Evolutionary conservation across 2,888 invertebrate genomes (phyloP).

Genomic region (Drosophila incognita): DNA sequence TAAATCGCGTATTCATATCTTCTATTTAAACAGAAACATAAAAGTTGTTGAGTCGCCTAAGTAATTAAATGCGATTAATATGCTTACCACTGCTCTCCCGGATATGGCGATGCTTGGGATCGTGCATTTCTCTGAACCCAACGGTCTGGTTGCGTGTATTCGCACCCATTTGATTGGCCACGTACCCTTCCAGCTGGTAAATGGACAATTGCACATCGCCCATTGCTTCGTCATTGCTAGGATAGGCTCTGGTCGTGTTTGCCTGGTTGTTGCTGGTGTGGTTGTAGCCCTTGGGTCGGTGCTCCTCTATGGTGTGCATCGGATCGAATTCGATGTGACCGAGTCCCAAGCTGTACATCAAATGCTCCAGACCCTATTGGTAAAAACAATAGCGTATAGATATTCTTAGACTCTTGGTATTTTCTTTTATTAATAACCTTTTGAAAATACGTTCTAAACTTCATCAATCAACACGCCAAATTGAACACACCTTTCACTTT

Average conservation of each 20-base stretch:
- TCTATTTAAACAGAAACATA: neutral
- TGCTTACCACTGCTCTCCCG: slow-evolving; percentile 83
- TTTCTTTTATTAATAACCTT: neutral
- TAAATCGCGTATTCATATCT: neutral
- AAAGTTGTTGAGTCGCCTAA: neutral
- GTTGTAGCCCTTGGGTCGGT: slow-evolving; percentile 79
- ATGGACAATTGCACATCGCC: slow-evolving; percentile 50
- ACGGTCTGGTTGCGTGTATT: slow-evolving; percentile 33
- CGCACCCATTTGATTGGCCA: slow-evolving; percentile 17
- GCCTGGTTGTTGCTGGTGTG: slow-evolving; percentile 38
- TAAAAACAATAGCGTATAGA: neutral
- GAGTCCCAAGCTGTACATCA: slow-evolving; percentile 88
- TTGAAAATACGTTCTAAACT: neutral
- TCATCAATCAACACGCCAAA: neutral
- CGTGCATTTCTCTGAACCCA: slow-evolving; percentile 84
- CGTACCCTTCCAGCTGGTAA: slow-evolving; percentile 13
- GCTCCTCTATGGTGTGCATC: slow-evolving; percentile 83
- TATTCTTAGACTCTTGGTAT: neutral
- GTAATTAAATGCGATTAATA: neutral
- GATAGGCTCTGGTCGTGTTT: slow-evolving; percentile 22
- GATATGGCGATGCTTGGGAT: slow-evolving; percentile 84
- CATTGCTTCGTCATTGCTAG: slow-evolving; percentile 46
- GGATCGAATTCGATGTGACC: slow-evolving; percentile 87
- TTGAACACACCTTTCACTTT: neutral
- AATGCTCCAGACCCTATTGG: slow-evolving; percentile 88